Evolutionary conservation across 2,797 vertebrate species (phyloP).

Genomic region (Sebastes nivosus): DNA sequence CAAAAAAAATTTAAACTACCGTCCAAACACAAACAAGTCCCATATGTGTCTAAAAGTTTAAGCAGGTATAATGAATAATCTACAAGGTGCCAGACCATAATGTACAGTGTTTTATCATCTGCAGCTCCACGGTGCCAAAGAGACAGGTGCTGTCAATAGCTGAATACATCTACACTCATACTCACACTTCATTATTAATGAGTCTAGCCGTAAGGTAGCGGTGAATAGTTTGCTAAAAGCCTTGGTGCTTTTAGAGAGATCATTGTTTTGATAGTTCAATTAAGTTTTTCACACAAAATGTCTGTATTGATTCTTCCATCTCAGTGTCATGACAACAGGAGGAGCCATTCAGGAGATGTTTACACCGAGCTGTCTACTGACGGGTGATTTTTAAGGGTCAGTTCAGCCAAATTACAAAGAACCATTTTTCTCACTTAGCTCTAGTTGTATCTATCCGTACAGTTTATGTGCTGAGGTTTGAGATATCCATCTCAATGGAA

Average conservation of each 20-base stretch:
- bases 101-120: neutral
- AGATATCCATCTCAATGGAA: neutral
- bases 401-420: neutral
- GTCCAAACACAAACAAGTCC: neutral
- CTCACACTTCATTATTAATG: constrained; percentile 22
- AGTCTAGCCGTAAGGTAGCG: neutral
- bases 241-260: neutral
- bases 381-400: neutral
- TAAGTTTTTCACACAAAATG: constrained; percentile 2
- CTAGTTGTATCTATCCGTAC: neutral
- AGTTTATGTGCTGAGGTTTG: neutral
- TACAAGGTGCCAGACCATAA: neutral
- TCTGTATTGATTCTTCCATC: constrained; percentile 27
- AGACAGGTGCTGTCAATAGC: neutral
- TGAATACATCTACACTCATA: neutral
- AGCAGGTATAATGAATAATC: neutral
- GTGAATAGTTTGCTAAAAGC: constrained; percentile 26
- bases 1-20: neutral
- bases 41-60: neutral
- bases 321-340: constrained; percentile 3
- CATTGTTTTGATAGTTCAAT: constrained; percentile 7
- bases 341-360: constrained; percentile 13
- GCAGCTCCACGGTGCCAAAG: neutral
- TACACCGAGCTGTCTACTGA: neutral
- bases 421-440: neutral